These are phyloP conservation scores for Pinna nobilis DNA, from an alignment of 1,140 invertebrate species.

Conservation along the genomic window DNA sequence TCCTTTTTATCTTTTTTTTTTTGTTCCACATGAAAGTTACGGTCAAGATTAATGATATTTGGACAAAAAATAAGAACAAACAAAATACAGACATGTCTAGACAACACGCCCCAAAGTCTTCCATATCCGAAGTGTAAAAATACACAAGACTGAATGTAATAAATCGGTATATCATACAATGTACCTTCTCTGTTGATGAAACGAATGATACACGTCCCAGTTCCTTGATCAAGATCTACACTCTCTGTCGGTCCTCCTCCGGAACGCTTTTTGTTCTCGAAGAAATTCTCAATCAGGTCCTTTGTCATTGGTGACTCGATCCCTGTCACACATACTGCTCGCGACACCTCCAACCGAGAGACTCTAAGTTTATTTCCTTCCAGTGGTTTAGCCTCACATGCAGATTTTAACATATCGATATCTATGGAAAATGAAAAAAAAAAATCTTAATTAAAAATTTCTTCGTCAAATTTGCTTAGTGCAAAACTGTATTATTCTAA, in stretches of 20 bases:
- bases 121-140: neutral
- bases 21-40: too few relatives aligned
- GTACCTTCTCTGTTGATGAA: constrained; percentile 37
- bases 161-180: neutral
- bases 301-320: constrained; percentile 4
- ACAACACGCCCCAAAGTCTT: neutral
- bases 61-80: too few relatives aligned
- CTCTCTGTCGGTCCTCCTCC: constrained; percentile 34
- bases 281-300: constrained; percentile 20
- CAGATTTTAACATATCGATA: neutral
- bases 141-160: neutral
- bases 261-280: constrained; percentile 29
- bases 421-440: neutral
- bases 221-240: constrained; percentile 18
- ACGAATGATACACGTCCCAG: constrained; percentile 8
- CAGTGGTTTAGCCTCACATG: constrained; percentile 1
- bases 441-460: neutral
- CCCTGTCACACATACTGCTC: neutral
- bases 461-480: neutral
- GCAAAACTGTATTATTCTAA: neutral
- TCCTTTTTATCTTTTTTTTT: too few relatives aligned
- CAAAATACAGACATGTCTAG: neutral
- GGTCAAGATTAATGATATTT: too few relatives aligned
- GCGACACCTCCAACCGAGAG: constrained; percentile 1
- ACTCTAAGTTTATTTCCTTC: constrained; percentile 9